Percentiles rank a stretch among this genome's conserved stretches.
Evolutionary conservation across 2,797 vertebrate genomes (phyloP).

Genomic region (Tamandua tetradactyla): DNA sequence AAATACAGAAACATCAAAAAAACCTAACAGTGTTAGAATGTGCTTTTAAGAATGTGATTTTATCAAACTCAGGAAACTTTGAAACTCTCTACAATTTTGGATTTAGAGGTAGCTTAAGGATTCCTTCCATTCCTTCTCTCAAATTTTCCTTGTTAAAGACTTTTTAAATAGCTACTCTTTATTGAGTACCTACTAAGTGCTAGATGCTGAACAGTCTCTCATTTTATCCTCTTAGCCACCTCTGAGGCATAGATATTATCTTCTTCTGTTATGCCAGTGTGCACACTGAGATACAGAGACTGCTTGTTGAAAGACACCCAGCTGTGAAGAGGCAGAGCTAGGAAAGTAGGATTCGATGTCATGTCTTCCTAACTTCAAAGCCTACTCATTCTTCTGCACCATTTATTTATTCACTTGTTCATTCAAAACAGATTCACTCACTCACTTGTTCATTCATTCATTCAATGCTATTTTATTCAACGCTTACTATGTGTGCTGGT

Average conservation of each 20-base stretch:
- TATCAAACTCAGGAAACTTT: slow-evolving; percentile 16
- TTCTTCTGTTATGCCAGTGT: not conserved
- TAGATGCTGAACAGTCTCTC: not conserved
- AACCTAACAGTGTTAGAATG: slow-evolving; percentile 29
- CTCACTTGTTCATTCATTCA: not conserved
- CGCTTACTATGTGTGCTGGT: no score
- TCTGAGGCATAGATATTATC: not conserved
- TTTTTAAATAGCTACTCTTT: not conserved
- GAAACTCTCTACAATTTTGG: not conserved
- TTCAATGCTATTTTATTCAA: not conserved
- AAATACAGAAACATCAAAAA: slow-evolving; percentile 8
- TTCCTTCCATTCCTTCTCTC: not conserved
- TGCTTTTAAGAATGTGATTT: slow-evolving; percentile 40
- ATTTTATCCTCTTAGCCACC: not conserved
- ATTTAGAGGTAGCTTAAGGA: not conserved
- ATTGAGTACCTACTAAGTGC: not conserved
- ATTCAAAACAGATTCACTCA: not conserved
- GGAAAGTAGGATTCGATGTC: not conserved
- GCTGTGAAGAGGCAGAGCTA: not conserved
- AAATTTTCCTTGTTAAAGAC: not conserved
- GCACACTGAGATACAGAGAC: not conserved
- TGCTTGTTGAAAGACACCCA: not conserved
- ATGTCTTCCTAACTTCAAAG: not conserved
- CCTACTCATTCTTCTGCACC: not conserved
- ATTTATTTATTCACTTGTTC: not conserved